Percentiles rank a stretch among this genome's conserved stretches.
Evolutionary conservation across 2,888 invertebrate species (phyloP).

Genomic region (Epiblema foenella): DNA sequence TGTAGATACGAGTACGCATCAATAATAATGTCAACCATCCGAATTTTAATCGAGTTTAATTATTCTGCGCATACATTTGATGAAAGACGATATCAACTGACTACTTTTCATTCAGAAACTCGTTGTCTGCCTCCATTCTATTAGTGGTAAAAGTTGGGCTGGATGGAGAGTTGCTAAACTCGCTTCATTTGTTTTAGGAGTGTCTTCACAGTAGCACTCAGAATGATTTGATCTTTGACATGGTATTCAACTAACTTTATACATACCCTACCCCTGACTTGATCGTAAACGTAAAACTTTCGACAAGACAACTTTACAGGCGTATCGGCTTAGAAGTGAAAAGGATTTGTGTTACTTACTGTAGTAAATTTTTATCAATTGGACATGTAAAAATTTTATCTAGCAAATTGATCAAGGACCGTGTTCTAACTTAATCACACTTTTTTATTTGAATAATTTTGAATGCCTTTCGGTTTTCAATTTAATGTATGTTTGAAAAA

Average conservation of each 20-base stretch:
- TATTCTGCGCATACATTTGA: constrained; percentile 2
- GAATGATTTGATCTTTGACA: constrained; percentile 43
- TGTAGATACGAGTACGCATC: neutral
- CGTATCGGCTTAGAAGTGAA: constrained; percentile 1
- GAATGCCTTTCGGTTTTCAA: too few species aligned
- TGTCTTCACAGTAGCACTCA: constrained; percentile 39
- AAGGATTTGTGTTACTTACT: neutral
- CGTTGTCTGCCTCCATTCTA: constrained; percentile 35
- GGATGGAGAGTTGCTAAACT: constrained; percentile 40
- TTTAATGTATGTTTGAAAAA: too few species aligned
- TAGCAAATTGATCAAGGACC: too few species aligned
- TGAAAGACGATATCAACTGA: constrained; percentile 15
- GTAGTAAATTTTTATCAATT: neutral
- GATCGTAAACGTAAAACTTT: constrained; percentile 37
- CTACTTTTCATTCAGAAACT: constrained; percentile 29
- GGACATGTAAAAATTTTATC: too few species aligned
- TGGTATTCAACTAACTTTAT: constrained; percentile 40
- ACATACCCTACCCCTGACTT: constrained; percentile 26
- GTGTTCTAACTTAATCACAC: too few species aligned
- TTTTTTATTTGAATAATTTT: too few species aligned
- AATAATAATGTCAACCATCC: neutral
- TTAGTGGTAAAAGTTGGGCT: constrained; percentile 40
- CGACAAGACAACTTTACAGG: constrained; percentile 27
- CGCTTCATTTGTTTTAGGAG: constrained; percentile 41
- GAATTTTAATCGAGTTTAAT: constrained; percentile 1